phyloP scores from a whole-genome alignment of 1,140 invertebrate genomes.

The Pissodes strobi region DNA sequence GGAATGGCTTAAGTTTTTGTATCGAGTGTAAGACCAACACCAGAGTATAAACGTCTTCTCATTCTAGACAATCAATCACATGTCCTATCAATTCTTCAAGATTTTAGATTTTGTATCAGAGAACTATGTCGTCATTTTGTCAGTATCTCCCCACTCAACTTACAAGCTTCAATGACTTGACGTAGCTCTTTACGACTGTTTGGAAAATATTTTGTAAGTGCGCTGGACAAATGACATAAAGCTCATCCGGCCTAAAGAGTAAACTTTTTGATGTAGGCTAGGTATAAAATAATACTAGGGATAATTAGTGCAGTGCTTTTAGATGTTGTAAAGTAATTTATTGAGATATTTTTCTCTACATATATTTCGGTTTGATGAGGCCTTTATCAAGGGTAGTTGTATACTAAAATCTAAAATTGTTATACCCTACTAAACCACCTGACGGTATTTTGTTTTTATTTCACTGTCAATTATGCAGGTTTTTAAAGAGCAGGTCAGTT shows the following conservation, averaged over 20 bases:
- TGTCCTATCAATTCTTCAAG: background rate
- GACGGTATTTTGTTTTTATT: too few species aligned
- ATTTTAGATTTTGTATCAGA: background rate
- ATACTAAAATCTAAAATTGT: too few species aligned
- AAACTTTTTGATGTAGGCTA: slow-evolving; percentile 31
- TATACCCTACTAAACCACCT: too few species aligned
- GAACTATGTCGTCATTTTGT: background rate
- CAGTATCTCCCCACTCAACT: background rate
- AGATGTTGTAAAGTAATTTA: too few species aligned
- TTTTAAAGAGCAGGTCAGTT: too few species aligned
- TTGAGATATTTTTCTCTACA: too few species aligned
- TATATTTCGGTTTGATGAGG: too few species aligned
- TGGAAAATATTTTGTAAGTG: background rate
- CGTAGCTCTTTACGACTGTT: background rate
- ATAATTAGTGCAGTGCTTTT: too few species aligned
- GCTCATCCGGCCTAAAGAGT: background rate
- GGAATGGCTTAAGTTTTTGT: background rate
- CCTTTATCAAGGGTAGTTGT: too few species aligned
- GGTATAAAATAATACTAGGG: too few species aligned
- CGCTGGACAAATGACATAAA: background rate
- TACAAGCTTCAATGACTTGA: background rate
- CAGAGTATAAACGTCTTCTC: background rate
- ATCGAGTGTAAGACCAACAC: background rate
- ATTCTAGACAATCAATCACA: background rate
- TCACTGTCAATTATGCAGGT: too few species aligned